These are phyloP conservation scores for Scaeva pyrastri DNA, from an alignment of 2,888 invertebrate species.

Conservation along the genomic window DNA sequence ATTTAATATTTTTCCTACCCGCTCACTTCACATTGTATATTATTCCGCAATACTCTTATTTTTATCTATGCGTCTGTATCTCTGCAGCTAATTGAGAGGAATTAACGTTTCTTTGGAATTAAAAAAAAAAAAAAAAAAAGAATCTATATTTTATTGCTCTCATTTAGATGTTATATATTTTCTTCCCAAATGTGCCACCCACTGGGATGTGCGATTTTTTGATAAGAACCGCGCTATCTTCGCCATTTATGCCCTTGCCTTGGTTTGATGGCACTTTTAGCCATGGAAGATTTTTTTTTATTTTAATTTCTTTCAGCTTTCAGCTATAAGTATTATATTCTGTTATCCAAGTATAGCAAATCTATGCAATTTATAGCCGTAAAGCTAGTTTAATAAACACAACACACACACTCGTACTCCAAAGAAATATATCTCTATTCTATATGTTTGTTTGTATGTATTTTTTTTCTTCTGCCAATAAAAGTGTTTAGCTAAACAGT, in stretches of 20 bases:
- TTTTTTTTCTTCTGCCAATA: conserved; percentile 59
- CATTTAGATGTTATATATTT: conserved; percentile 54
- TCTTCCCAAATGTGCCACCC: conserved; percentile 53
- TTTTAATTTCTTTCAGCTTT: conserved; percentile 69
- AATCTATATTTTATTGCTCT: conserved; percentile 53
- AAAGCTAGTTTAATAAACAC: conserved; percentile 69
- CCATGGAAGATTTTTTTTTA: conserved; percentile 39
- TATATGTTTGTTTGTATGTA: no score
- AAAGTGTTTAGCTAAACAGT: conserved; percentile 76
- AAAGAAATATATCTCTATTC: background rate
- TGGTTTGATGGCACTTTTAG: conserved; percentile 16
- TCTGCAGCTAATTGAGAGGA: conserved; percentile 66
- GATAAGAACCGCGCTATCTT: conserved; percentile 46
- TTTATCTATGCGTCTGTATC: conserved; percentile 34
- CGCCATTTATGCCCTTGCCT: background rate
- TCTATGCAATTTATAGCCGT: conserved; percentile 74
- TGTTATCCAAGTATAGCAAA: conserved; percentile 71
- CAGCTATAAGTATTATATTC: conserved; percentile 53
- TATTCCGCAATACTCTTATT: background rate
- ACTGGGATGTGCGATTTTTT: conserved; percentile 42
- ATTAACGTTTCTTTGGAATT: conserved; percentile 62
- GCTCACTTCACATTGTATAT: background rate
- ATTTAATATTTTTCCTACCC: background rate
- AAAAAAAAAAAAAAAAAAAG: background rate
- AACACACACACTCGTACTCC: conserved; percentile 42